Percentiles rank a stretch among this genome's conserved stretches.
These are phyloP conservation scores for Ypsolopha scabrella DNA, from an alignment of 2,888 invertebrate genomes.

Conservation along the genomic window DNA sequence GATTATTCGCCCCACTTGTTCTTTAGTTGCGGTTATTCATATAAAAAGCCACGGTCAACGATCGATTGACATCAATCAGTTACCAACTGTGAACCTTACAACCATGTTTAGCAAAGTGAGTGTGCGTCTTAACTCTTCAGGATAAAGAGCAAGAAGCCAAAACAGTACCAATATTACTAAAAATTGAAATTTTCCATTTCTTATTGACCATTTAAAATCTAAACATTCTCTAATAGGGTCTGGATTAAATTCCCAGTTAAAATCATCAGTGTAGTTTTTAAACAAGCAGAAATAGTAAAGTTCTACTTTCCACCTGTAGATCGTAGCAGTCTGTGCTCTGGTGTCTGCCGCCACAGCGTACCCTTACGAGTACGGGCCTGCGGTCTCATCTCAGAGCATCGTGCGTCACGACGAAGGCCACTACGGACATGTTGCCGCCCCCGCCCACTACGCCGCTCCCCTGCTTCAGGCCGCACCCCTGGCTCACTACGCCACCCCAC, in stretches of 20 bases:
- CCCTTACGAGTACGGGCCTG: slow-evolving; percentile 32
- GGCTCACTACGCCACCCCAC: slow-evolving; percentile 14
- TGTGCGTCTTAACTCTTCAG: slow-evolving; percentile 7
- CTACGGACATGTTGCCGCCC: slow-evolving; percentile 15
- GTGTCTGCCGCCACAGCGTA: slow-evolving; percentile 59
- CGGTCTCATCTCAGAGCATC: slow-evolving; percentile 44
- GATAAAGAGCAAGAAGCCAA: too few relatives aligned
- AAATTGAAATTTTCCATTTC: too few relatives aligned
- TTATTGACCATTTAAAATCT: too few relatives aligned
- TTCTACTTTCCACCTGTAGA: slow-evolving; percentile 23
- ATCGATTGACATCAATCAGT: slow-evolving; percentile 44
- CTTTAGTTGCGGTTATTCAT: slow-evolving; percentile 31
- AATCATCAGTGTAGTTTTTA: too few relatives aligned
- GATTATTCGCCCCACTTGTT: slow-evolving; percentile 45
- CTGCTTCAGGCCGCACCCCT: slow-evolving; percentile 6
- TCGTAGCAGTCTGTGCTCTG: slow-evolving; percentile 48
- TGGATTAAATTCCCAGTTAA: too few relatives aligned
- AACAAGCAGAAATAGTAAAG: too few relatives aligned
- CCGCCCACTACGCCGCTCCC: slow-evolving; percentile 6
- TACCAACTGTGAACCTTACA: slow-evolving; percentile 28
- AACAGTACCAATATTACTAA: too few relatives aligned
- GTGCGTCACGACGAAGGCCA: slow-evolving; percentile 35
- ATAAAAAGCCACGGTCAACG: slow-evolving; percentile 47
- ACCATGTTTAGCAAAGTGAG: slow-evolving; percentile 58
- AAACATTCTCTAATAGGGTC: too few relatives aligned